Evolutionary conservation across 2,888 invertebrate species (phyloP), one percentile per base, ranked within the genome.

Genomic region (Perdita meconis): DNA sequence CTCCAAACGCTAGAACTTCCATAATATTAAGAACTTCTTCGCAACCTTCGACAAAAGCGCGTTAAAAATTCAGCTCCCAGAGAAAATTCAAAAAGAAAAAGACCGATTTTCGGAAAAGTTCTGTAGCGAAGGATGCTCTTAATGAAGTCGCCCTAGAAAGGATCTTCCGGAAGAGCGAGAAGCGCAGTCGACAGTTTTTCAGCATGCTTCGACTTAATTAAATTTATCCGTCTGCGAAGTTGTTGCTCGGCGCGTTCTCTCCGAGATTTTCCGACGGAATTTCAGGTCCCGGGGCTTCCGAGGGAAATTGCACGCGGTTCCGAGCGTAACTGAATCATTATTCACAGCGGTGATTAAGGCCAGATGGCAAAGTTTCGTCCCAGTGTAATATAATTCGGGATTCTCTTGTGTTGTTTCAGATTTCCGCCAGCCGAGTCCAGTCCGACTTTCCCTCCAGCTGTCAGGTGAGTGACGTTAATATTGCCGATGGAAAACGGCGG

Each of bases 401-500:
- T 65, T 53, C 34, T 60, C 47, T 66, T 65, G n/a, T 57, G 22
- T 74, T 82, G 84, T 83, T 83, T 42, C 84, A 84, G 83, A 84
- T 79, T 71, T 69, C 69, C 60, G 66, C 63, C 73, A 71, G 71
- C 79, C 76, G 69, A 72, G 82, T 71, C 67, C 82, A 60, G 61
- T 47, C 71, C 79, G 72, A 79, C 59, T 77, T 65, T 67, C 56
- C 59, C 77, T 69, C 63, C 64, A 24, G 63, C 70, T 53, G 73
- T 79, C 65, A 72, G 84, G 83, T 83, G 71, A 83, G 84, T 84
- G 68, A 60, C 56, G 30, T 78, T 73, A 65, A 80, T 61, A 60
- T 56, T 16, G 36, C 55, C 50, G 47, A 55, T 44, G 26, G 19
- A 57, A 42, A 71, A 44, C 69, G 13, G 10, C 24, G 19, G 38